Conservation (phyloP, 2,888 invertebrate species). For the Drosophila pseudotalamancana region DNA sequence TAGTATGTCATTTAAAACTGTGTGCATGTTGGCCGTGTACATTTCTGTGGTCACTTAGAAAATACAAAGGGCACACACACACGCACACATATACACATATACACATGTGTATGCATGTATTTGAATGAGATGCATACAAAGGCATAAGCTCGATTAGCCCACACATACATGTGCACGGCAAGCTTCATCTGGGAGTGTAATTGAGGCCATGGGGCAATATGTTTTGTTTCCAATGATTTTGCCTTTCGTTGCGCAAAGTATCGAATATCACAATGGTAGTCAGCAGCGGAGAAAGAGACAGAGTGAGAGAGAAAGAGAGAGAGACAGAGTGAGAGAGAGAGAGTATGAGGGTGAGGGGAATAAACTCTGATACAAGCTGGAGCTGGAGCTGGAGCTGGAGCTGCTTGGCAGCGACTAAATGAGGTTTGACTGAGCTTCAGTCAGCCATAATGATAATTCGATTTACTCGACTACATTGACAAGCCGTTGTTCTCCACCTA, state of each 20-base stretch:
- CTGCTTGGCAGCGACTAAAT: conserved; percentile 59
- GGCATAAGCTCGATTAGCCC: conserved; percentile 70
- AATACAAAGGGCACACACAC: conserved; percentile 52
- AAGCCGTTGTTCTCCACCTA: conserved; percentile 48
- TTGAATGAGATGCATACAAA: conserved; percentile 29
- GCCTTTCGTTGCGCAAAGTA: conserved; percentile 80
- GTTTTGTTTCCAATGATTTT: conserved; percentile 80
- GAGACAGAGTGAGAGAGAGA: neutral
- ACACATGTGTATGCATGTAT: neutral
- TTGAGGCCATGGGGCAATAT: conserved; percentile 81
- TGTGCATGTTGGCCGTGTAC: conserved; percentile 72
- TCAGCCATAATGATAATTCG: conserved; percentile 83
- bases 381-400: neutral
- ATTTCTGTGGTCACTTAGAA: conserved; percentile 77
- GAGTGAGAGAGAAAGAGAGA: neutral
- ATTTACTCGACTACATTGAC: conserved; percentile 81
- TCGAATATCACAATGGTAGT: conserved; percentile 79
- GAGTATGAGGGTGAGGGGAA: neutral
- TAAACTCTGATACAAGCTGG: conserved; percentile 8
- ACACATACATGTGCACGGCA: conserved; percentile 50
- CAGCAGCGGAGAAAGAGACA: conserved; percentile 21
- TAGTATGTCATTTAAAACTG: conserved; percentile 67
- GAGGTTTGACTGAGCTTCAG: conserved; percentile 81
- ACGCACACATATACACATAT: neutral
- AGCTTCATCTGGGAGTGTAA: conserved; percentile 73